These are phyloP conservation scores for Antheraea pernyi DNA, from an alignment of 1,140 invertebrate species.

Conservation along the genomic window DNA sequence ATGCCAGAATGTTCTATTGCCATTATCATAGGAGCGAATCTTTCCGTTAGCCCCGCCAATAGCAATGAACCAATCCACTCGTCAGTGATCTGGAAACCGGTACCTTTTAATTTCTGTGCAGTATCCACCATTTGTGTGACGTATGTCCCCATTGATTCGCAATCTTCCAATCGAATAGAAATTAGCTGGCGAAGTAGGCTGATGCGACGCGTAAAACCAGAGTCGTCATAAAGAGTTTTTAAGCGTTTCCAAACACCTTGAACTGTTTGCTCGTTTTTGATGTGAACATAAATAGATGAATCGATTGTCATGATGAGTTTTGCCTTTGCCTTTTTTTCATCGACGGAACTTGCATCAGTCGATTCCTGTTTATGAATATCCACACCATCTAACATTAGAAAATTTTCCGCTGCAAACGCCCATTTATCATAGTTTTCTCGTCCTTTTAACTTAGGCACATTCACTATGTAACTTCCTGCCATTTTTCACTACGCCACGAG, in stretches of 20 bases:
- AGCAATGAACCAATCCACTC: constrained; percentile 26
- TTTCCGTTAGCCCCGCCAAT: constrained; percentile 1
- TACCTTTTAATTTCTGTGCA: constrained; percentile 24
- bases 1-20: constrained; percentile 7
- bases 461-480: background rate
- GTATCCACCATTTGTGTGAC: constrained; percentile 25
- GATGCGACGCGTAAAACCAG: constrained; percentile 20
- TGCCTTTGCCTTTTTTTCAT: constrained; percentile 32
- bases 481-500: background rate
- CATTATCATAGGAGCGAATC: constrained; percentile 8
- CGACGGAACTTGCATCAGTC: constrained; percentile 2
- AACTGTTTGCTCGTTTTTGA: constrained; percentile 11
- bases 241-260: background rate
- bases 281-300: constrained; percentile 31
- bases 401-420: constrained; percentile 23
- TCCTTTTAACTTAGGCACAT: background rate
- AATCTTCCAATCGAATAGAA: constrained; percentile 21
- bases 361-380: constrained; percentile 19
- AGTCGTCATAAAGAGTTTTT: constrained; percentile 1
- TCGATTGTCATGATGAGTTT: constrained; percentile 47
- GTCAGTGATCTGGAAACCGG: constrained; percentile 23
- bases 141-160: constrained; percentile 7
- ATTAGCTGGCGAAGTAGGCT: constrained; percentile 23
- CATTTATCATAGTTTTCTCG: constrained; percentile 11
- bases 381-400: constrained; percentile 29